Evolutionary conservation across 1,140 invertebrate genomes (phyloP).

Genomic region (Holotrichia oblita): DNA sequence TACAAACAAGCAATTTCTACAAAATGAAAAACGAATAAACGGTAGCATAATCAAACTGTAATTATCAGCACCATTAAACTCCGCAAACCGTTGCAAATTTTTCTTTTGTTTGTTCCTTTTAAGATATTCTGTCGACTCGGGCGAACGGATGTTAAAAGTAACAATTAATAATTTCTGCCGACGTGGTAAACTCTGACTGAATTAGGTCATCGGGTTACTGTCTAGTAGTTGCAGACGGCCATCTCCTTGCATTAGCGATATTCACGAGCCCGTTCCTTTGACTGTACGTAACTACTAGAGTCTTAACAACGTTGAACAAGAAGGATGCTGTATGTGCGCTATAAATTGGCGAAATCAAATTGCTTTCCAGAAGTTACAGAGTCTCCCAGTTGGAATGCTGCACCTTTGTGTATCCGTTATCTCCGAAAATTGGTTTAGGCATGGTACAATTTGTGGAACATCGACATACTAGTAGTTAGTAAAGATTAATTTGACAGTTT

Average conservation of each 20-base stretch:
- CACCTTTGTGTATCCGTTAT: too few species aligned
- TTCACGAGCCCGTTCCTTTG: background rate
- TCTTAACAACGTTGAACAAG: too few species aligned
- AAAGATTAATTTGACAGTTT: too few species aligned
- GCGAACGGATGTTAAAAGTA: background rate
- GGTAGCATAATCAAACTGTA: background rate
- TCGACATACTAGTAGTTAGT: too few species aligned
- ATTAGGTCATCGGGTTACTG: conserved; percentile 5
- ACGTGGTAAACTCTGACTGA: conserved; percentile 5
- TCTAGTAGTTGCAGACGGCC: background rate
- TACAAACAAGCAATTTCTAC: too few species aligned
- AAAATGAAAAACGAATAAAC: background rate
- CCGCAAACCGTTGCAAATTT: background rate
- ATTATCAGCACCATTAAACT: background rate
- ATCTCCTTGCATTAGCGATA: background rate
- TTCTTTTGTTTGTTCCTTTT: background rate
- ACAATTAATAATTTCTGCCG: conserved; percentile 20
- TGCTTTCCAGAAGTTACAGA: too few species aligned
- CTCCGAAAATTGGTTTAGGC: too few species aligned
- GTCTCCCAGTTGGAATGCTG: too few species aligned
- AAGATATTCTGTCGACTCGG: background rate
- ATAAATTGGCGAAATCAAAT: too few species aligned
- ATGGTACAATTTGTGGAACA: too few species aligned
- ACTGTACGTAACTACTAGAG: too few species aligned
- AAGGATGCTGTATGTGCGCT: too few species aligned